These are phyloP conservation scores for Urocynchramus pylzowi DNA, from an alignment of 2,113 vertebrate genomes.

Conservation along the genomic window DNA sequence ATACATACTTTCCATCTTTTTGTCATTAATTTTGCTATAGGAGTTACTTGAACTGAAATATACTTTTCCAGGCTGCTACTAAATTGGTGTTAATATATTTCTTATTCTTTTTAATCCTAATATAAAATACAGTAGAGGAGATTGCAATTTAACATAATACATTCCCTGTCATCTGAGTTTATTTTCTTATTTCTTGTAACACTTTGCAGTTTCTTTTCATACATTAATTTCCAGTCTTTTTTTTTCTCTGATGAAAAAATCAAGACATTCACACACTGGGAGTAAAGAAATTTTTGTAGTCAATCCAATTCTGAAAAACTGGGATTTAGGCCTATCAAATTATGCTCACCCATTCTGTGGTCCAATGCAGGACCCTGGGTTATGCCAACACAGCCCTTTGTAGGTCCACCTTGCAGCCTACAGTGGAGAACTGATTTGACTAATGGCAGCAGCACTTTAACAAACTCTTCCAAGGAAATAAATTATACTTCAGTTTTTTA, in stretches of 20 bases:
- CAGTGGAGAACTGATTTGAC: not conserved
- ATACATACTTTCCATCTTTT: not conserved
- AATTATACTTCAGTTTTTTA: not conserved
- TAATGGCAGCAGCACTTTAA: not conserved
- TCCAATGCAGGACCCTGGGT: not conserved
- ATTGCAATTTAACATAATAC: not conserved
- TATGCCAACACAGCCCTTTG: not conserved
- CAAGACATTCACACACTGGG: not conserved
- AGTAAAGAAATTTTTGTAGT: not conserved
- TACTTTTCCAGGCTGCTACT: not conserved
- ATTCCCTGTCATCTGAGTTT: not conserved
- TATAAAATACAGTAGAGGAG: not conserved
- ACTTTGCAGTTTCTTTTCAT: not conserved
- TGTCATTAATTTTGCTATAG: not conserved
- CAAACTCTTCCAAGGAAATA: not conserved
- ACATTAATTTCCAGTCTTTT: not conserved
- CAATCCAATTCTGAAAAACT: not conserved
- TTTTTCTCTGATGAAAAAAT: not conserved
- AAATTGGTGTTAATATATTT: not conserved
- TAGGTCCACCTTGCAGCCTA: not conserved
- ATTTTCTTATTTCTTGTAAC: not conserved
- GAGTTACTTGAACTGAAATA: not conserved
- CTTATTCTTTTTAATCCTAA: not conserved
- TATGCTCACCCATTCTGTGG: not conserved
- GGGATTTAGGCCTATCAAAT: not conserved